Base-by-base conservation (phyloP, 2,797 vertebrate genomes). In the Cyclura pinguis region DNA sequence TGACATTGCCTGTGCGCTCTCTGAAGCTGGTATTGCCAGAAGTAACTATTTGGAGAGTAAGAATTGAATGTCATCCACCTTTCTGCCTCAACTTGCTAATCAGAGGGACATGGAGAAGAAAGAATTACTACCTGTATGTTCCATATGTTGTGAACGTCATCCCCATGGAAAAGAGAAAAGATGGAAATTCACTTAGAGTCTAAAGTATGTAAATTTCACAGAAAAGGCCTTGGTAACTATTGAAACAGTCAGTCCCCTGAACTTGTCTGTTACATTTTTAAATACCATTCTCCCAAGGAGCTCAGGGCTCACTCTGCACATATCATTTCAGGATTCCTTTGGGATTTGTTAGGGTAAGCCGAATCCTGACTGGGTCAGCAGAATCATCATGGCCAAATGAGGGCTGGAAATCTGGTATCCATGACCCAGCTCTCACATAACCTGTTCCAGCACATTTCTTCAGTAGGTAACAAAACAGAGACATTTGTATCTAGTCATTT, bases 91-190 rank as follows among this genome's bases (percentile, higher is more conserved):
- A 20, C 52, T 86, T 74, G 22, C 84, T 55, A 81, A 74, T 90
- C 78, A 76, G 32, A 52, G 64, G 55, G 67, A 35, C 29, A 62
- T 62, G 52, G 55, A 59, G 8, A 86, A 78, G 52, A 90, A 86
- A 57, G 20, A 74, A 52, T 76, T 86, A 52, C 78, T 90, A 86
- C n/a, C 29, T 64, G 32, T 47, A 82, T 64, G 84, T 32, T 38
- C 32, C 84, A 64, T 77, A 64, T 64, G 55, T 81, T 86, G 62
- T 42, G 80, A 82, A 62, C 67, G 20, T 50, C 42, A 90, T 86
- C 67, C 55, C 35, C 38, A 86, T 86, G 29, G 77, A 90, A 90
- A 86, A 38, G 62, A 16, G 81, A 5, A 32, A 38, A 86, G 20
- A 6, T 64, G 80, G 27, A 84, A 83, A 84, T 77, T 38, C 14